Evolutionary conservation across 2,797 vertebrate species (phyloP), one percentile per base, ranked within the genome.

Genomic region (Pipistrellus pipistrellus): DNA sequence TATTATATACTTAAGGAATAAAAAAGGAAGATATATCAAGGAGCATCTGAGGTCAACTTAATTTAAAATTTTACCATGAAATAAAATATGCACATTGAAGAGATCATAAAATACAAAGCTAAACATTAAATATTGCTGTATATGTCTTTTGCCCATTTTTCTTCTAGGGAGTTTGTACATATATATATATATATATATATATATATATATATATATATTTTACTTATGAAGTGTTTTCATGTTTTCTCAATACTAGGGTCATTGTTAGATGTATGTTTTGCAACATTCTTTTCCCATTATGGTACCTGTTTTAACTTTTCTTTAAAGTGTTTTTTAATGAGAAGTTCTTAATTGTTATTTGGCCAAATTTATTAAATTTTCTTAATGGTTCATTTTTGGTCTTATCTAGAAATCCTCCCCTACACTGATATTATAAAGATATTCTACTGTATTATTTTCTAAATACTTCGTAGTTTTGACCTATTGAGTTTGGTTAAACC

Each of bases 61-160:
- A 44, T 82, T 64, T 46, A 59, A 88, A 86, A 53, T 77, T 81
- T 90, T 77, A 68, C 25, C 59, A 41, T 75, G 25, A 84, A 90
- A 66, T 76, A 76, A 68, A 59, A 46, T 30, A 35, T 77, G 17
- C 15, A 4, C 17, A 57, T 6, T 32, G 25, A 85, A 35, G 32
- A 89, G 55, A 68, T 8, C 11, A 80, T 76, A 15, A 84, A 69
- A 11, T 38, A 8, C 14, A 68, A 20, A 30, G 20, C 62, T 41
- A 41, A 41, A 41, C 38, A 41, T 41, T 84, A 46, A 76, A 71
- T 57, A 27, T 53, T 72, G 14, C 1, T 20, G 30, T 72, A 6
- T 1, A 32, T 72, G 3, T 46, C 32, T 91, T 90, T 73, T 69
- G 62, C 25, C 15, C 30, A 35, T 51, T 93, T 71, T 91, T 85